phyloP scores from a whole-genome alignment of 2,113 vertebrate species.

The Suncus etruscus region DNA sequence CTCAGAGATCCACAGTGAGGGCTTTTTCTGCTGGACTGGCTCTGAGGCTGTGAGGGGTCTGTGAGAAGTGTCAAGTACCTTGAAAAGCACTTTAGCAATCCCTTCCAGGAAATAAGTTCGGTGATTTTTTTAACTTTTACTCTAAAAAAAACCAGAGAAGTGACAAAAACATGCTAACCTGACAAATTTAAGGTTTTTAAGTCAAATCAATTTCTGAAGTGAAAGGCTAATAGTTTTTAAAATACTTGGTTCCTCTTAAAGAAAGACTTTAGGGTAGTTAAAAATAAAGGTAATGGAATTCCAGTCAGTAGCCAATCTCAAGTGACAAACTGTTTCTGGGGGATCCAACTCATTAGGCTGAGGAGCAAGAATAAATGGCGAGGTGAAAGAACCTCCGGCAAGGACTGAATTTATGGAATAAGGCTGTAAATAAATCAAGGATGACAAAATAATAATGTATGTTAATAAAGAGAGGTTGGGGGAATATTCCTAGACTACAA shows the following conservation, averaged over 20 bases:
- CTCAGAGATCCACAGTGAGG: neutral
- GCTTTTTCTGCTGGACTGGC: neutral
- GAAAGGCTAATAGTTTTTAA: constrained; percentile 66
- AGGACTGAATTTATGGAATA: neutral
- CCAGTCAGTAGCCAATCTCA: constrained; percentile 48
- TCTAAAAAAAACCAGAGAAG: constrained; percentile 62
- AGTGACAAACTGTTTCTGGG: constrained; percentile 58
- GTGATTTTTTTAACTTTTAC: constrained; percentile 21
- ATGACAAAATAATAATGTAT: neutral
- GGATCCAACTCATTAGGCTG: constrained; percentile 41
- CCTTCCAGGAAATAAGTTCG: constrained; percentile 19
- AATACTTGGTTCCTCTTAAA: constrained; percentile 62
- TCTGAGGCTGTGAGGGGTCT: neutral
- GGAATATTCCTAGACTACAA: neutral
- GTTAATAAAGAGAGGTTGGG: neutral
- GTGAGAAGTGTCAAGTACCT: neutral
- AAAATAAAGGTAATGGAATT: constrained; percentile 66
- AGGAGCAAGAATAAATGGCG: neutral
- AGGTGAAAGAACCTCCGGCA: constrained; percentile 37
- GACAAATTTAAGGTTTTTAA: constrained; percentile 69
- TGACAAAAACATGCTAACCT: constrained; percentile 61
- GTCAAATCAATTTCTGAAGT: constrained; percentile 65
- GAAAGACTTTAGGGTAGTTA: constrained; percentile 49
- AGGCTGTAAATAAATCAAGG: neutral
- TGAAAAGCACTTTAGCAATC: neutral